Percentiles rank a stretch among this genome's conserved stretches.
Conservation (phyloP, 2,888 invertebrate species). For the Blastobasis adustella region DNA sequence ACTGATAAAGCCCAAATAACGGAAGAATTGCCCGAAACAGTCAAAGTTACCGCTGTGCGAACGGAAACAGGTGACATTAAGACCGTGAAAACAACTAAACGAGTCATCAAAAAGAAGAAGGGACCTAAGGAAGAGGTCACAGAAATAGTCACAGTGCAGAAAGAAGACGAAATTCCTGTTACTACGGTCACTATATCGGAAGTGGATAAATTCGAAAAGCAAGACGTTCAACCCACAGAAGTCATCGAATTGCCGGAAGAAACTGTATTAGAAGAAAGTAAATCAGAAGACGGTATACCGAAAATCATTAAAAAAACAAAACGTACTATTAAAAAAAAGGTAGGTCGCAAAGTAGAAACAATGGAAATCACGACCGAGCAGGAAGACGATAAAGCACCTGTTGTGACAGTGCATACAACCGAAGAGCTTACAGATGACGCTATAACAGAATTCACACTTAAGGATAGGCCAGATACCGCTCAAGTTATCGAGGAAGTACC, state of each 20-base stretch:
- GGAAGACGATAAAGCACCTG: slow-evolving; percentile 20
- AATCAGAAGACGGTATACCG: slow-evolving; percentile 17
- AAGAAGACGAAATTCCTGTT: slow-evolving; percentile 43
- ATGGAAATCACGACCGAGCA: slow-evolving; percentile 53
- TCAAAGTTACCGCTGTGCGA: slow-evolving; percentile 29
- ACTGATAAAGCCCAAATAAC: slow-evolving; percentile 1
- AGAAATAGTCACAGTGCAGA: slow-evolving; percentile 27
- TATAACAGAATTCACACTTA: slow-evolving; percentile 20
- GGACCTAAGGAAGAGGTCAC: slow-evolving; percentile 15
- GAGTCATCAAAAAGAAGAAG: slow-evolving; percentile 21
- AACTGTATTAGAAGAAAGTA: slow-evolving; percentile 13
- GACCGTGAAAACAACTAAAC: slow-evolving; percentile 26
- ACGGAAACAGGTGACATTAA: slow-evolving; percentile 21
- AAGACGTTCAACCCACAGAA: slow-evolving; percentile 21
- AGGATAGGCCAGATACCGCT: slow-evolving; percentile 18
- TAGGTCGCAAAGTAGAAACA: slow-evolving; percentile 49
- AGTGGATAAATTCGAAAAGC: slow-evolving; percentile 31
- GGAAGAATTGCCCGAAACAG: slow-evolving; percentile 28
- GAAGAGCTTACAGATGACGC: slow-evolving; percentile 21
- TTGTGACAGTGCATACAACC: slow-evolving; percentile 13
- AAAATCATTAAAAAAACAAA: slow-evolving; percentile 15
- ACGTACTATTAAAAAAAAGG: slow-evolving; percentile 47
- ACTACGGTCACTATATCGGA: slow-evolving; percentile 44
- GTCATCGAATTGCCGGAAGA: slow-evolving; percentile 33
- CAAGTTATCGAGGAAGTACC: slow-evolving; percentile 25